phyloP scores from a whole-genome alignment of 2,797 vertebrate species.

The Anguilla pacifica region DNA sequence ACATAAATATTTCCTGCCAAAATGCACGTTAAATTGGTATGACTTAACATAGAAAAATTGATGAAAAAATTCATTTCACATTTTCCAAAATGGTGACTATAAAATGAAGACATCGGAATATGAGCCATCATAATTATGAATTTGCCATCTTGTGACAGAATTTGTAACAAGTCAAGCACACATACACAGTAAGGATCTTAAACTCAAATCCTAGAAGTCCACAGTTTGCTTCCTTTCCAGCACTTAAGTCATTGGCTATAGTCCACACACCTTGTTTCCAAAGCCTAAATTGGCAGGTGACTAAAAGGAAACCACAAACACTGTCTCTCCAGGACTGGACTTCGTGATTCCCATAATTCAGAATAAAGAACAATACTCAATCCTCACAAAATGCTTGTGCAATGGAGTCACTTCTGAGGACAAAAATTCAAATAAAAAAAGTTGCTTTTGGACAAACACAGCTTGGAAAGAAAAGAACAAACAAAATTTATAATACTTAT shows the following conservation, averaged over 20 bases:
- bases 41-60: background rate
- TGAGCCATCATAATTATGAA: background rate
- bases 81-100: background rate
- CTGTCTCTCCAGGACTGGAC: background rate
- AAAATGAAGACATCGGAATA: background rate
- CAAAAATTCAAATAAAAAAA: background rate
- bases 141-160: background rate
- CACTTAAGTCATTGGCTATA: background rate
- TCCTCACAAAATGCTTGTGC: background rate
- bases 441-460: background rate
- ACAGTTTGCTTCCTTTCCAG: background rate
- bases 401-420: background rate
- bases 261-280: background rate
- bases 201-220: background rate
- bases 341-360: background rate
- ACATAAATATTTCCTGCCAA: background rate
- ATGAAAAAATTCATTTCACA: background rate
- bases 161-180: background rate
- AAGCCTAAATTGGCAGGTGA: too few species aligned
- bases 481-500: background rate
- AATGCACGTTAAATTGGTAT: background rate
- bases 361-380: background rate
- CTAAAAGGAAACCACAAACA: background rate
- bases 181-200: background rate
- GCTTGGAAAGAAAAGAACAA: background rate